Evolutionary conservation across 2,888 invertebrate genomes (phyloP).

Genomic region (Drosophila mulleri): DNA sequence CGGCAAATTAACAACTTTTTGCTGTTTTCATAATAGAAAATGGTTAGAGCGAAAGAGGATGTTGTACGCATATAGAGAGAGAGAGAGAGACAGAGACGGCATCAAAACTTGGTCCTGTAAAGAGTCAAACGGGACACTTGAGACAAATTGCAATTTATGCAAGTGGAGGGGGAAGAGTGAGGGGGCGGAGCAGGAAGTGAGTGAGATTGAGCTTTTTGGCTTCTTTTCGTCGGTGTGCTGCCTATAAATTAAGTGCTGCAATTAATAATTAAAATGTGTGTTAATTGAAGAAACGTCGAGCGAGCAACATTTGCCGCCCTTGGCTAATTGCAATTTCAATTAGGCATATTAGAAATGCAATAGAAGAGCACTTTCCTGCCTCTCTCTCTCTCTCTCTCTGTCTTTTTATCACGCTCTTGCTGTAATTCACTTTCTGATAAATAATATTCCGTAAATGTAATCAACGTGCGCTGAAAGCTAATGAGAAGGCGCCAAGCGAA

Average conservation of each 20-base stretch:
- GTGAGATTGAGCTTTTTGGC: conserved; percentile 1
- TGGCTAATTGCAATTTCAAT: conserved; percentile 75
- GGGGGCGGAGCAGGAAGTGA: background rate
- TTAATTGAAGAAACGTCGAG: conserved; percentile 63
- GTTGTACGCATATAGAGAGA: too few relatives aligned
- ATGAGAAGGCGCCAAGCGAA: conserved; percentile 1
- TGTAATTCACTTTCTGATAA: conserved; percentile 4
- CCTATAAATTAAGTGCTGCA: conserved; percentile 78
- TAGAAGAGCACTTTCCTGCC: background rate
- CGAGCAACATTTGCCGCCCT: conserved; percentile 30
- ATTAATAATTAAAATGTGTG: conserved; percentile 80
- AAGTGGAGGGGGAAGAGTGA: background rate
- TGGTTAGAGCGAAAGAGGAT: conserved; percentile 15
- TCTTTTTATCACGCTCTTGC: background rate
- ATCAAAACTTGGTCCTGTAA: conserved; percentile 67
- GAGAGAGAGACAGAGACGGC: conserved; percentile 30
- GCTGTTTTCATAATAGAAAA: background rate
- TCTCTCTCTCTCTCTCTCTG: background rate
- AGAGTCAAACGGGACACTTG: conserved; percentile 66
- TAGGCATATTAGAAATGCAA: conserved; percentile 58
- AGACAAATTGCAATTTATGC: conserved; percentile 76
- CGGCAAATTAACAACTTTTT: conserved; percentile 36
- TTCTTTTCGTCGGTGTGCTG: conserved; percentile 31
- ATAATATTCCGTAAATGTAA: conserved; percentile 19
- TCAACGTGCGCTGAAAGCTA: conserved; percentile 21